These are phyloP conservation scores for Haemorhous mexicanus DNA, from an alignment of 2,113 vertebrate genomes.

Conservation along the genomic window DNA sequence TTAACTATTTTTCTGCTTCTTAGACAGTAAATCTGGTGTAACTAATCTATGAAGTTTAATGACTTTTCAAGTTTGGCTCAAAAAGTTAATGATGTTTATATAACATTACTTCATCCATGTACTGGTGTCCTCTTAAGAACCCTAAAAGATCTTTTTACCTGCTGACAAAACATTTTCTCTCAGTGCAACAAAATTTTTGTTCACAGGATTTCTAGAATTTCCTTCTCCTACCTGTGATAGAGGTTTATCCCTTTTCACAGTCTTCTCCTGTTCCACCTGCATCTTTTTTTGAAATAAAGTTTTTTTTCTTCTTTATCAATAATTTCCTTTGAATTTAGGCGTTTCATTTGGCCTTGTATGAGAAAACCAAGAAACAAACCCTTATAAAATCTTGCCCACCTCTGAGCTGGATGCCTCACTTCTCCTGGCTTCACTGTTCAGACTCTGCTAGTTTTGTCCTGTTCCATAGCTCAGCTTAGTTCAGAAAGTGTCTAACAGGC, in stretches of 20 bases:
- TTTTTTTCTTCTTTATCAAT: not conserved
- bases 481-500: not conserved
- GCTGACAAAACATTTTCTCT: not conserved
- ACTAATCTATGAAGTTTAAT: not conserved
- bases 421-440: not conserved
- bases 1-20: not conserved
- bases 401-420: not conserved
- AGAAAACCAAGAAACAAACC: not conserved
- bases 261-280: not conserved
- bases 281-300: accelerated
- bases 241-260: not conserved
- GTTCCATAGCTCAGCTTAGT: not conserved
- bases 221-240: not conserved
- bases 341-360: not conserved
- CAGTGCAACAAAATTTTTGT: not conserved
- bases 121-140: not conserved
- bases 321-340: not conserved
- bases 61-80: not conserved
- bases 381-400: not conserved
- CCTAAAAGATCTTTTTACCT: not conserved
- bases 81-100: not conserved
- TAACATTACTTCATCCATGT: not conserved
- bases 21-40: not conserved
- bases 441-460: not conserved
- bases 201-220: not conserved